phyloP scores from a whole-genome alignment of 2,113 vertebrate genomes.

The Poeciliopsis occidentalis region DNA sequence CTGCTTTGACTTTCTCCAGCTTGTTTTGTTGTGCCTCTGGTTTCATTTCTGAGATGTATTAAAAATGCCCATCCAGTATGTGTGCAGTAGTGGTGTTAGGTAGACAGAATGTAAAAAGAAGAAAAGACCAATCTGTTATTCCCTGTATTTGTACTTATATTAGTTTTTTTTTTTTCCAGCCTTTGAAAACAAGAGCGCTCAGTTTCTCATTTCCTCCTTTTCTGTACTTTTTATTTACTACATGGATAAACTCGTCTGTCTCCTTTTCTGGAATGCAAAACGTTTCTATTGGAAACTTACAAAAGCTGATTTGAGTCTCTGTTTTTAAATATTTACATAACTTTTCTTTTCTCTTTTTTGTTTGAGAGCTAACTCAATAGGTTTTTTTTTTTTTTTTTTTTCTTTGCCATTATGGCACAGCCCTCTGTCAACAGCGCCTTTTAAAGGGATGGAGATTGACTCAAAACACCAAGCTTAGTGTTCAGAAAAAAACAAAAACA shows the following conservation, averaged over 20 bases:
- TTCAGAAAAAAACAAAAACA: constrained; percentile 34
- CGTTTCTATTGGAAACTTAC: constrained; percentile 15
- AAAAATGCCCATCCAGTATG: neutral
- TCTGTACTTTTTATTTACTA: constrained; percentile 19
- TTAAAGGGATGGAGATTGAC: constrained; percentile 29
- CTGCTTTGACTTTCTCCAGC: constrained; percentile 14
- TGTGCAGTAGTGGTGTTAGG: neutral
- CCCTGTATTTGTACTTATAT: constrained; percentile 3
- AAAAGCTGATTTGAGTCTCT: constrained; percentile 17
- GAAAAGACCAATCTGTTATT: neutral
- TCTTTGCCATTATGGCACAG: constrained; percentile 9
- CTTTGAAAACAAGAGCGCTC: neutral
- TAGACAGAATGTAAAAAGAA: neutral
- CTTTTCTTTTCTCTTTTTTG: constrained; percentile 20
- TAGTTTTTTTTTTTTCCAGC: constrained; percentile 2
- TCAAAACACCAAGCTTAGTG: constrained; percentile 1
- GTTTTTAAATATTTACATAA: constrained; percentile 53
- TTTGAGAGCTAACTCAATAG: constrained; percentile 36
- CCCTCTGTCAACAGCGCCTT: constrained; percentile 14
- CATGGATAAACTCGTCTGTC: neutral
- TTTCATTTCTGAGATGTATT: neutral
- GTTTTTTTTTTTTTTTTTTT: constrained; percentile 32
- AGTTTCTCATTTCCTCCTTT: neutral
- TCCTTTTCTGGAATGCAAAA: constrained; percentile 2
- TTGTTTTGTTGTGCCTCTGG: constrained; percentile 18